Evolutionary conservation across 2,113 vertebrate species (phyloP).

Genomic region (Petromus typicus): DNA sequence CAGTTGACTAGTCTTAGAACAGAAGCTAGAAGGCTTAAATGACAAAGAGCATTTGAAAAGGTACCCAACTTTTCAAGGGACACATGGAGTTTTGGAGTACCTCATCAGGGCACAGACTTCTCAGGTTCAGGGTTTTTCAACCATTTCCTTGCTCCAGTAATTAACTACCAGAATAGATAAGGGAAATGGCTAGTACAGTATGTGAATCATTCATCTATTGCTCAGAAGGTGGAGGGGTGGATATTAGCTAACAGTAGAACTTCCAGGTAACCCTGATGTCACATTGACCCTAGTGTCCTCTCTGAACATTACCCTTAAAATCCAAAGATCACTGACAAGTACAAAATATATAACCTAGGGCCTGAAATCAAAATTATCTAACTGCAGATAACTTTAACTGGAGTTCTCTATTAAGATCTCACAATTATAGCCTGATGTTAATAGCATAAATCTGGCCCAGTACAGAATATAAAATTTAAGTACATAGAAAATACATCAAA

Average conservation of each 20-base stretch:
- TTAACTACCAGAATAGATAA: neutral
- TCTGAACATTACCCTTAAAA: constrained; percentile 29
- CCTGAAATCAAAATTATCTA: neutral
- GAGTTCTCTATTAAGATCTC: neutral
- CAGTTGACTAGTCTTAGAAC: neutral
- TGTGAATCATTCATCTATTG: constrained; percentile 33
- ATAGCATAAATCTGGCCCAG: neutral
- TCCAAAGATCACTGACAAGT: constrained; percentile 33
- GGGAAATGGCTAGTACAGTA: neutral
- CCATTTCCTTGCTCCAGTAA: constrained; percentile 1
- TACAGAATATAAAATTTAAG: constrained; percentile 38
- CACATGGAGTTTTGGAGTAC: neutral
- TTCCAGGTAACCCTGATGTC: constrained; percentile 33
- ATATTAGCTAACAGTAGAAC: neutral
- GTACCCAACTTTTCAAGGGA: constrained; percentile 2
- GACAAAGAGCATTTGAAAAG: constrained; percentile 42
- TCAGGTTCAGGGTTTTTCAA: neutral
- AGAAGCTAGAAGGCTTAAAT: neutral
- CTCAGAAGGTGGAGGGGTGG: neutral
- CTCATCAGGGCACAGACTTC: constrained; percentile 19
- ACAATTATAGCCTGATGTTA: constrained; percentile 40
- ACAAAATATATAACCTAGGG: neutral
- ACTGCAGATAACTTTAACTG: neutral
- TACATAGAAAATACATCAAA: constrained; percentile 28
- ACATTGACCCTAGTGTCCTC: neutral